Evolutionary conservation across 1,140 invertebrate species (phyloP).

Genomic region (Ceratitis capitata): DNA sequence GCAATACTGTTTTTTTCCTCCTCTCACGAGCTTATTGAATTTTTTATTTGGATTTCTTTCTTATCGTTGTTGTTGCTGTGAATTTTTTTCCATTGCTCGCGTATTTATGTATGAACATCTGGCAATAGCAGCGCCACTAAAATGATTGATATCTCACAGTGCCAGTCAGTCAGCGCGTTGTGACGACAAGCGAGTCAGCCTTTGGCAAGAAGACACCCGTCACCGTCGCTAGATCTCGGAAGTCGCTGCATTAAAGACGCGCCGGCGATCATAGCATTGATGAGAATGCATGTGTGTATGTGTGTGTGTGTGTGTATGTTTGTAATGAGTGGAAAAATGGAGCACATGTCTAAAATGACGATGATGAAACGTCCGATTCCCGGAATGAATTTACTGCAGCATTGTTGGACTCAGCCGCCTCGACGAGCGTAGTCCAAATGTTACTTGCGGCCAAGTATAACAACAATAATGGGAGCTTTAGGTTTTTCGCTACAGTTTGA

Average conservation of each 20-base stretch:
- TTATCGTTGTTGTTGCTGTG: neutral
- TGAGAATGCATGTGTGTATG: neutral
- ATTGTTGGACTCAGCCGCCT: neutral
- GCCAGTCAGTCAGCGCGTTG: slow-evolving; percentile 61
- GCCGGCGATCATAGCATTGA: slow-evolving; percentile 1
- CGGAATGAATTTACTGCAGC: slow-evolving; percentile 46
- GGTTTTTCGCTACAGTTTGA: neutral
- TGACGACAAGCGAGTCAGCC: slow-evolving; percentile 21
- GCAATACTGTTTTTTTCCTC: neutral
- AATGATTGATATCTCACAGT: slow-evolving; percentile 62
- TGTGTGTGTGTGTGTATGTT: no score
- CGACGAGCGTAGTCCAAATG: neutral
- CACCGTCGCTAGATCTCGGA: neutral
- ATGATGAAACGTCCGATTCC: slow-evolving; percentile 62
- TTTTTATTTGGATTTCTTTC: neutral
- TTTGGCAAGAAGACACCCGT: neutral
- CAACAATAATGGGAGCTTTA: neutral
- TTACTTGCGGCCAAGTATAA: neutral
- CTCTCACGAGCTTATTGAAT: neutral
- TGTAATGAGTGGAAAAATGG: slow-evolving; percentile 18
- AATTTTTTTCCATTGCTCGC: neutral
- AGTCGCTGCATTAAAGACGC: neutral
- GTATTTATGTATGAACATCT: slow-evolving; percentile 7
- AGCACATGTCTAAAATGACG: slow-evolving; percentile 55
- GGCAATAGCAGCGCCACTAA: slow-evolving; percentile 45